Evolutionary conservation across 2,113 vertebrate species (phyloP).

Genomic region (Alligator sinensis): DNA sequence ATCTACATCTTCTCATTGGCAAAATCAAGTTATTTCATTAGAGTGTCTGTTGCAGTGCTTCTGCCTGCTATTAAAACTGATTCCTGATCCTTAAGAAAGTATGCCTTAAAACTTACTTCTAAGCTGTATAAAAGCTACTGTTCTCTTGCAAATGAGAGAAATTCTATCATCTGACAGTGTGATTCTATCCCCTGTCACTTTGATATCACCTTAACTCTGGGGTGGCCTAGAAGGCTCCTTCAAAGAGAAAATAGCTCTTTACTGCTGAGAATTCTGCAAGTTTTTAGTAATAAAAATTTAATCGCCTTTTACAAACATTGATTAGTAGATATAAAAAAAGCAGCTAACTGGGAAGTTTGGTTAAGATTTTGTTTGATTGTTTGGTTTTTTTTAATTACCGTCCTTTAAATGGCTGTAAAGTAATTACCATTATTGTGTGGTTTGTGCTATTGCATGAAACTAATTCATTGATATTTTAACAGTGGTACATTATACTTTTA

Average conservation of each 20-base stretch:
- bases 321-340: constrained; percentile 18
- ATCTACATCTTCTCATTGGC: not conserved
- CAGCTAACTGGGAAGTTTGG: not conserved
- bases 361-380: not conserved
- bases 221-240: not conserved
- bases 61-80: not conserved
- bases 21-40: not conserved
- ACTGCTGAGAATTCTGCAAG: not conserved
- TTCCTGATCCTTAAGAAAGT: constrained; percentile 12
- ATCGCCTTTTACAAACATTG: not conserved
- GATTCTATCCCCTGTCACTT: not conserved
- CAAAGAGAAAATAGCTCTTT: not conserved
- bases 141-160: not conserved
- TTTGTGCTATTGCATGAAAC: constrained; percentile 13
- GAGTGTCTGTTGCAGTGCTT: not conserved
- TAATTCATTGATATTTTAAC: constrained; percentile 58
- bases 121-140: not conserved
- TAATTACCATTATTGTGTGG: constrained; percentile 27
- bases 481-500: constrained; percentile 14
- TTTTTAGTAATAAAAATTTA: constrained; percentile 17
- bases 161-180: not conserved
- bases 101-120: not conserved
- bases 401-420: constrained; percentile 38
- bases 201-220: not conserved
- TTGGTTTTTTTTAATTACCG: constrained; percentile 28